These are phyloP conservation scores for Hyla sarda DNA, from an alignment of 2,113 vertebrate species.

Conservation along the genomic window DNA sequence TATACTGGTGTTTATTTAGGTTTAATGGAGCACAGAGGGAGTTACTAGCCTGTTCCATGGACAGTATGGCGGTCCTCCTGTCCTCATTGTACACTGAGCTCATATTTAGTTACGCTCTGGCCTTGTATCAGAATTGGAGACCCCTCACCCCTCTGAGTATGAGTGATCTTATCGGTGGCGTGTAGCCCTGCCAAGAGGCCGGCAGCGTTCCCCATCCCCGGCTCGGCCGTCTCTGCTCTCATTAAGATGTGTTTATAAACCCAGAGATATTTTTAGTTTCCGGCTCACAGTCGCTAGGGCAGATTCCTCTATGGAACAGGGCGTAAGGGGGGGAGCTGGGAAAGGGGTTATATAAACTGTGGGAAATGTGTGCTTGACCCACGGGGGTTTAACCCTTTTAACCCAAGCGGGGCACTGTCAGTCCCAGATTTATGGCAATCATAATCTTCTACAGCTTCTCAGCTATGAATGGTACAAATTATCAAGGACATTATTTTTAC, in stretches of 20 bases:
- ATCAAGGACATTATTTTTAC: background rate
- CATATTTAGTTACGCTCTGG: background rate
- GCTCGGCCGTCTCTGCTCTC: conserved; percentile 70
- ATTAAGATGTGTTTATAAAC: conserved; percentile 80
- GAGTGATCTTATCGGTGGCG: conserved; percentile 16
- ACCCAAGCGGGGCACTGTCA: conserved; percentile 32
- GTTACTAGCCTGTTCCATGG: background rate
- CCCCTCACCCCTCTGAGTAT: conserved; percentile 46
- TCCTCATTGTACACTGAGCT: background rate
- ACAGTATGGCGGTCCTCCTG: no score
- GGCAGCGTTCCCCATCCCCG: conserved; percentile 41
- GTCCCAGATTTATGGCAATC: background rate
- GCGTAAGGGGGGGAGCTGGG: conserved; percentile 44
- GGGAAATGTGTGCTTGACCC: conserved; percentile 57
- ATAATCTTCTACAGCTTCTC: background rate
- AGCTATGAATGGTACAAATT: background rate
- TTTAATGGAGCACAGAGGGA: conserved; percentile 14
- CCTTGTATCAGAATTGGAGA: background rate
- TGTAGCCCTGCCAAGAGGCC: conserved; percentile 62
- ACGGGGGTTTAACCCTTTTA: conserved; percentile 55
- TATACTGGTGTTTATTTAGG: conserved; percentile 13
- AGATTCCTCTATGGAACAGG: conserved; percentile 72
- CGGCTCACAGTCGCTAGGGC: conserved; percentile 76
- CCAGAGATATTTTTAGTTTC: conserved; percentile 80
- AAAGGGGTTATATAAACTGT: conserved; percentile 76